Evolutionary conservation across 2,797 vertebrate species (phyloP).

Genomic region (Pipistrellus pipistrellus): DNA sequence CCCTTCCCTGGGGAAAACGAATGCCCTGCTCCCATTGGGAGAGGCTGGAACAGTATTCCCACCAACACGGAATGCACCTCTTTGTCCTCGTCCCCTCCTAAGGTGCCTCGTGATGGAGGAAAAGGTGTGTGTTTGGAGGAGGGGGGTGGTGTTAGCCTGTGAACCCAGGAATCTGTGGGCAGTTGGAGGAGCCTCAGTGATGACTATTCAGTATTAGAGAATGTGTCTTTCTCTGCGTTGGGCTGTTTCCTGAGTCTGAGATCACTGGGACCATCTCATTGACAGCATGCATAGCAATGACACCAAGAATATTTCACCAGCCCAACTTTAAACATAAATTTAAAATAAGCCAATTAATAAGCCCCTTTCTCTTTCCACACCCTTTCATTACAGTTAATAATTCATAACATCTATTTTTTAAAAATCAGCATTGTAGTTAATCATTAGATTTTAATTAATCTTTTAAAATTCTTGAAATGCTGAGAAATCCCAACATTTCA

Average conservation of each 20-base stretch:
- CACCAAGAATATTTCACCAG: not conserved
- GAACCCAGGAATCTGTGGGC: not conserved
- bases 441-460: not conserved
- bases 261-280: too few species aligned
- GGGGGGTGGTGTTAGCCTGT: not conserved
- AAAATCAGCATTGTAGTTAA: not conserved
- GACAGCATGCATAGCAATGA: accelerated
- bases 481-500: conserved; percentile 6
- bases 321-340: not conserved
- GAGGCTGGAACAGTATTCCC: not conserved
- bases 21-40: not conserved
- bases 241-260: not conserved
- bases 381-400: not conserved
- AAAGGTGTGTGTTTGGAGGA: not conserved
- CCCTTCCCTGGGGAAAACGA: not conserved
- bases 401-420: not conserved
- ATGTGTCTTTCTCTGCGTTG: not conserved
- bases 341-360: not conserved
- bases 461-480: not conserved
- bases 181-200: not conserved
- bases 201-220: not conserved
- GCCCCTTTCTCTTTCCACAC: not conserved
- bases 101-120: accelerated
- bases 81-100: not conserved
- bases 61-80: not conserved